Evolutionary conservation across 1,140 invertebrate genomes (phyloP), one percentile per base, ranked within the genome.

Genomic region (Drosophila seguyi): DNA sequence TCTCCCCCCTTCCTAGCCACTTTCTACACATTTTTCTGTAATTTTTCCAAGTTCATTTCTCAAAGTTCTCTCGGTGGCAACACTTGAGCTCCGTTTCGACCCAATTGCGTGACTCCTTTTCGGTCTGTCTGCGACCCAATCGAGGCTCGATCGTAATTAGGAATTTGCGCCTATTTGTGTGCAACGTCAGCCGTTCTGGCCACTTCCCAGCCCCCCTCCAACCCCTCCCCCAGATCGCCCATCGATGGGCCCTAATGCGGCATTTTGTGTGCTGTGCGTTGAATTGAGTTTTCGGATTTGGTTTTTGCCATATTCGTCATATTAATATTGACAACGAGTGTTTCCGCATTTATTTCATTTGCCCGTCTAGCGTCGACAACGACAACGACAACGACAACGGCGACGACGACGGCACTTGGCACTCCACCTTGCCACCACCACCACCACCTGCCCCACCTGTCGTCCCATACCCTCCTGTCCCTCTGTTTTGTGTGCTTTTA

Each of bases 281-380:
- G 82, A 86, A 86, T 85, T 85, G 83, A 87, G 83, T 87, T 75
- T 87, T 87, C 83, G 63, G 84, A 87, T 87, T 87, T 87, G 84
- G 84, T 88, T 88, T 87, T 87, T 88, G 84, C 84, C 84, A 87
- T 88, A 87, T 87, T 86, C 82, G 82, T 85, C 82, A 88, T 87
- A 87, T 87, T 87, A 87, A 87, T 87, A 87, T 87, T 87, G 83
- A 87, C 83, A 88, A 87, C 83, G 85, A 87, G 83, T 87, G 83
- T 87, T 87, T 87, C 83, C 83, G 83, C 83, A 87, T 87, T 87
- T 87, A 87, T 87, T 88, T 87, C 83, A 87, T 80, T 86, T 81
- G 77, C 67, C 60, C 68, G 76, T 79, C 75, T 79, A 71, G 56
- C 69, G 69, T 47, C 56, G 65, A 44, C 61, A 20, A 45, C 44